Evolutionary conservation across 2,888 invertebrate genomes (phyloP).

Genomic region (Sinhomidia bicolor): DNA sequence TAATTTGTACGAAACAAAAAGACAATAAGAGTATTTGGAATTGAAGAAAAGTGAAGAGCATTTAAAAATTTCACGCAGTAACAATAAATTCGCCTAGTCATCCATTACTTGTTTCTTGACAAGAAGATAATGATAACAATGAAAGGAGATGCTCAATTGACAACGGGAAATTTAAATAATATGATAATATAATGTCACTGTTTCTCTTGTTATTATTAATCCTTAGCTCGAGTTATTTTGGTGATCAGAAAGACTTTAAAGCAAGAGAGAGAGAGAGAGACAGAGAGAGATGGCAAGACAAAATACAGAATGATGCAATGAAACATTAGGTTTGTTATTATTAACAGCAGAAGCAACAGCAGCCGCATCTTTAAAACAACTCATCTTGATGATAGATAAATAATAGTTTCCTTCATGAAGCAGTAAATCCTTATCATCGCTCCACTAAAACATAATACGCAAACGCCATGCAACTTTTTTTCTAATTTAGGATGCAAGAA

Average conservation of each 20-base stretch:
- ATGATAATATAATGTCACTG: constrained; percentile 30
- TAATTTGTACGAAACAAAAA: constrained; percentile 22
- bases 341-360: background rate
- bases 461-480: background rate
- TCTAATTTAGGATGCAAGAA: constrained; percentile 29
- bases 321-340: background rate
- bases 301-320: constrained; percentile 17
- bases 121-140: background rate
- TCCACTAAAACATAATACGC: background rate
- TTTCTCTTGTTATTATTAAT: constrained; percentile 26
- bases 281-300: background rate
- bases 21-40: constrained; percentile 17
- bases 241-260: background rate
- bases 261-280: background rate
- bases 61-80: constrained; percentile 66
- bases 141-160: constrained; percentile 46
- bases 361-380: background rate
- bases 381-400: no score
- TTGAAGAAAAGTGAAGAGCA: constrained; percentile 48
- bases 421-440: background rate
- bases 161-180: constrained; percentile 25
- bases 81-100: constrained; percentile 60
- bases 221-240: background rate
- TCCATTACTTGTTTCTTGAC: constrained; percentile 46
- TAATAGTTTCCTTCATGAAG: background rate